Evolutionary conservation across 2,888 invertebrate species (phyloP), one percentile per base, ranked within the genome.

Genomic region (Netelia fuscicornis): DNA sequence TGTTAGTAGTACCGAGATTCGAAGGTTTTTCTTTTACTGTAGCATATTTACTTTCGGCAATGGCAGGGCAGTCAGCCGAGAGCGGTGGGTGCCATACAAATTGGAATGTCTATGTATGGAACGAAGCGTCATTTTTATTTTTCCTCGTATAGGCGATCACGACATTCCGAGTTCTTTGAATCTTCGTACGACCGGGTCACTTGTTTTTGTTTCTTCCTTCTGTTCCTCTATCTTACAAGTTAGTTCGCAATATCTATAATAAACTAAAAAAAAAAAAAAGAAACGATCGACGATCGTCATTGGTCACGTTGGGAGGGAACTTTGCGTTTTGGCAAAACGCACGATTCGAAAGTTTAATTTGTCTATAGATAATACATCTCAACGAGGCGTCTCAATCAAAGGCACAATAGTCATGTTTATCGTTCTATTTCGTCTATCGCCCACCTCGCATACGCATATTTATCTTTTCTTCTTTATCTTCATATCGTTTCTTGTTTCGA

Each of bases 91-190:
- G 76, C 79, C 78, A 87, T 87, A 89, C 89, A 89, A 90, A 90
- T 85, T 92, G 92, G 92, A 92, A 92, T 92, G 92, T 92, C 83
- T 92, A 87, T 87, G 92, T 92, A 92, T 92, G 92, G 92, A 92
- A 89, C 87, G 88, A 90, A 86, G 87, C 78, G 82, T 88, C 83
- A 70, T 81, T 80, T 81, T 71, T 56, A 56, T 20, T 23, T 20
- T 58, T 58, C 13, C 13, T 48, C 48, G 10, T 48, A 48, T 48
- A 48, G 17, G 37, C 20, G 67, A 25, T 60, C 13, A 23, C 65
- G 52, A 68, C 58, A 74, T 17, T 62, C 60, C 48, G 84, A 89
- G 86, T 90, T 87, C 86, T 89, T 89, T 88, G 89, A 87, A 85
- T 85, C 89, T 88, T 88, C 83, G 86, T 86, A 89, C 88, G 86